These are phyloP conservation scores for Tortricodes alternella DNA, from an alignment of 2,888 invertebrate species.

Conservation along the genomic window DNA sequence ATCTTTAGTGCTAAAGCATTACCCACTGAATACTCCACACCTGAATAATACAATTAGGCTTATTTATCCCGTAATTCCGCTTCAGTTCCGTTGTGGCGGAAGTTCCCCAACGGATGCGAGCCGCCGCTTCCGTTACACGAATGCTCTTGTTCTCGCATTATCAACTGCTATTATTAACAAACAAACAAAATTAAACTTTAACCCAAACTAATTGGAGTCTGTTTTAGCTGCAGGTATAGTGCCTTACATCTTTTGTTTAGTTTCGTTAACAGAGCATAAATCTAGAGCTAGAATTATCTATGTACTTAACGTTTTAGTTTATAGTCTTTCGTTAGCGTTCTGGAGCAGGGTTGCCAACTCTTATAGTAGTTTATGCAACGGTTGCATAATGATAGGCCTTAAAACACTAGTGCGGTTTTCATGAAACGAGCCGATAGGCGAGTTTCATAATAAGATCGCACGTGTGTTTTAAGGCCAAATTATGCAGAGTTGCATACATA, in stretches of 20 bases:
- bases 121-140: conserved; percentile 25
- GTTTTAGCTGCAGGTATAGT: not conserved
- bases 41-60: conserved; percentile 26
- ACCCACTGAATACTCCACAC: conserved; percentile 11
- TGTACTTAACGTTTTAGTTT: not conserved
- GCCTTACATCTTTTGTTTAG: conserved; percentile 12
- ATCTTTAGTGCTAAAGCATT: not conserved
- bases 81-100: conserved; percentile 28
- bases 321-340: not conserved
- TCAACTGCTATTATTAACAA: conserved; percentile 17
- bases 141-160: conserved; percentile 30
- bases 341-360: too few relatives aligned
- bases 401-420: too few relatives aligned
- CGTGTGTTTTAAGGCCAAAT: too few relatives aligned
- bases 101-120: conserved; percentile 19
- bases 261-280: not conserved
- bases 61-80: conserved; percentile 29
- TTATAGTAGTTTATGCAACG: too few relatives aligned
- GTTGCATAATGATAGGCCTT: too few relatives aligned
- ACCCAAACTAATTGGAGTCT: not conserved
- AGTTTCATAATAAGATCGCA: too few relatives aligned
- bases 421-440: too few relatives aligned
- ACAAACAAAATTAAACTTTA: not conserved
- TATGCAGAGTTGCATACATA: too few relatives aligned
- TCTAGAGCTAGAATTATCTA: conserved; percentile 1